Evolutionary conservation across 2,797 vertebrate species (phyloP).

Genomic region (Mormyrops attenuatus): DNA sequence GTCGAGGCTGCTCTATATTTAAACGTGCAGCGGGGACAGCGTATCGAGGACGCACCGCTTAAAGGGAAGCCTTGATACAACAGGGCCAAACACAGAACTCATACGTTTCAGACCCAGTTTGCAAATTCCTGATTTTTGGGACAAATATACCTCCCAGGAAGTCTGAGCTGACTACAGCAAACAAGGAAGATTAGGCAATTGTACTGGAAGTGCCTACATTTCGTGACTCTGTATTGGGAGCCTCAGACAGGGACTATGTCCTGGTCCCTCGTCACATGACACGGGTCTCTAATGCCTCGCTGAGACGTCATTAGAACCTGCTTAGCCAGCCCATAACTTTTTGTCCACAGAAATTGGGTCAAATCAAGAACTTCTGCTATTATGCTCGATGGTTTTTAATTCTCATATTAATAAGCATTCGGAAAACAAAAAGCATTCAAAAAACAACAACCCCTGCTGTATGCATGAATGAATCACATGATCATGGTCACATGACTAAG

Average conservation of each 20-base stretch:
- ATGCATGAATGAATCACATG: neutral
- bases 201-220: neutral
- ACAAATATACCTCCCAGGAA: neutral
- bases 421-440: neutral
- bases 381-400: neutral
- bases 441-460: neutral
- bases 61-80: slow-evolving; percentile 49
- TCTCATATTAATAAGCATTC: neutral
- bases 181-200: neutral
- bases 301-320: neutral
- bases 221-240: neutral
- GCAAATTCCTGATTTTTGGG: neutral
- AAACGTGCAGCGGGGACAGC: slow-evolving; percentile 45
- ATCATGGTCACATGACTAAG: neutral
- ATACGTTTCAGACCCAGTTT: neutral
- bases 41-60: slow-evolving; percentile 56
- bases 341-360: neutral
- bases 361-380: neutral
- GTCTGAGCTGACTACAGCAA: neutral
- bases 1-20: slow-evolving; percentile 61
- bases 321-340: neutral
- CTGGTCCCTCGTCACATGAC: neutral
- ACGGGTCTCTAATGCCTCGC: neutral
- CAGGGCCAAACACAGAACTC: slow-evolving; percentile 24
- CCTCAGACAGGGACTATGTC: neutral